These are phyloP conservation scores for Helobdella robusta DNA, from an alignment of 2,888 invertebrate genomes.

Conservation along the genomic window DNA sequence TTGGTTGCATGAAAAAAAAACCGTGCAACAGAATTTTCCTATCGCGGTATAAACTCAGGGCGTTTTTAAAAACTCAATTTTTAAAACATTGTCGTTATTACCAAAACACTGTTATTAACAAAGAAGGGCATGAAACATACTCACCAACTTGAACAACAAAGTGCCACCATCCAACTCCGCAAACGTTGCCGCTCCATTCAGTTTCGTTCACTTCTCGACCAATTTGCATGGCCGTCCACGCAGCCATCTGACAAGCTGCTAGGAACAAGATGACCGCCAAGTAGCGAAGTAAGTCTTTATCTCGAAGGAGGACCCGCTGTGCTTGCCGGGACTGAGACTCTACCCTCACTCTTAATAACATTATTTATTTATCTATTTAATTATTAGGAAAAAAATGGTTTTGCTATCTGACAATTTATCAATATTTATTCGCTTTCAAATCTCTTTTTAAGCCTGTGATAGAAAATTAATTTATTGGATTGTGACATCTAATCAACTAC, in stretches of 20 bases:
- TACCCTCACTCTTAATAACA: slow-evolving; percentile 63
- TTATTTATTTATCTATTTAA: not conserved
- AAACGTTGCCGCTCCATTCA: too few species aligned
- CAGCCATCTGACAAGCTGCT: slow-evolving; percentile 72
- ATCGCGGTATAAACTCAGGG: too few species aligned
- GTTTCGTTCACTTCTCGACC: slow-evolving; percentile 54
- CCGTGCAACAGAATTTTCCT: too few species aligned
- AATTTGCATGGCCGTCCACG: slow-evolving; percentile 73
- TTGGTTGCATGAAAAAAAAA: too few species aligned
- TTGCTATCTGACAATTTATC: not conserved
- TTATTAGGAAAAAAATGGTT: not conserved
- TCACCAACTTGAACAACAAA: not conserved
- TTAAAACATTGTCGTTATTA: too few species aligned
- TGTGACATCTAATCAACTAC: too few species aligned
- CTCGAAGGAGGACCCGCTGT: slow-evolving; percentile 82
- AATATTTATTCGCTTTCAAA: not conserved
- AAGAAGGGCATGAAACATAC: slow-evolving; percentile 27
- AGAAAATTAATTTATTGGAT: too few species aligned
- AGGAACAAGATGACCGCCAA: slow-evolving; percentile 65
- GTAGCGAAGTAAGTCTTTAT: slow-evolving; percentile 77
- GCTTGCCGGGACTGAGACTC: slow-evolving; percentile 91
- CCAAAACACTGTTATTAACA: slow-evolving; percentile 68
- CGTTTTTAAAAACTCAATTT: too few species aligned
- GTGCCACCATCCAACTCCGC: slow-evolving; percentile 4
- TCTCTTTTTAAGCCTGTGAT: too few species aligned